These are phyloP conservation scores for Ochotona curzoniae DNA, from an alignment of 2,113 vertebrate species.

Conservation along the genomic window DNA sequence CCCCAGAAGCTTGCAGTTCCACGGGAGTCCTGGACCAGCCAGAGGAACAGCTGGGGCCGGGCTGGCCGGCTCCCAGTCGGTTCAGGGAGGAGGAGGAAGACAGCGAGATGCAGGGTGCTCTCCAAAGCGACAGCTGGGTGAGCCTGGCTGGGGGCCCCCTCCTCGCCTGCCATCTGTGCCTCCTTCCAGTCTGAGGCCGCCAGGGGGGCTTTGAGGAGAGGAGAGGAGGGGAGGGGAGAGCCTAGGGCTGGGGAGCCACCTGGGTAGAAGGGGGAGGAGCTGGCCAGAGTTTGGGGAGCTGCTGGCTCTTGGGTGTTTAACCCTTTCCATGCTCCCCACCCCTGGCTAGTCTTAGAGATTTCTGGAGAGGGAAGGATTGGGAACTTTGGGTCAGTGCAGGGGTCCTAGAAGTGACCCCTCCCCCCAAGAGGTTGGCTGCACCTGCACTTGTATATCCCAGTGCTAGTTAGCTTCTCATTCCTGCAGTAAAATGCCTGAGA, in stretches of 20 bases:
- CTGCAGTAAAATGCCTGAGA: too few relatives aligned
- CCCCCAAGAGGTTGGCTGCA: too few relatives aligned
- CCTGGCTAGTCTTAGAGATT: background rate
- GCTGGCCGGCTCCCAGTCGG: slow-evolving; percentile 73
- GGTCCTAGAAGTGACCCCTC: too few relatives aligned
- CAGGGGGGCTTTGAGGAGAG: background rate
- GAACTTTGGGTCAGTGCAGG: too few relatives aligned
- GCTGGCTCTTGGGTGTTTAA: background rate
- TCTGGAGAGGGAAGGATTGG: background rate
- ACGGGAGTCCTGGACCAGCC: slow-evolving; percentile 36
- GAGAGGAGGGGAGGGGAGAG: background rate
- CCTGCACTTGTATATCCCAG: too few relatives aligned
- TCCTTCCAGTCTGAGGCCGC: slow-evolving; percentile 52
- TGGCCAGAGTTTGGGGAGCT: background rate
- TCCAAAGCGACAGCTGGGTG: slow-evolving; percentile 82
- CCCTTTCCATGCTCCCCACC: background rate
- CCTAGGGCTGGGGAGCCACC: slow-evolving; percentile 45
- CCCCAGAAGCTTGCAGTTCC: background rate
- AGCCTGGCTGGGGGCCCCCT: slow-evolving; percentile 75
- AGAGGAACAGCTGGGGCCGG: slow-evolving; percentile 76
- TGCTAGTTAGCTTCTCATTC: too few relatives aligned
- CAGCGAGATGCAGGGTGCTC: background rate
- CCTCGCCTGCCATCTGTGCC: slow-evolving; percentile 80
- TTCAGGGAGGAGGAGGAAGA: slow-evolving; percentile 59
- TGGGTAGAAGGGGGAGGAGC: slow-evolving; percentile 13